A percentile compares a stretch with the other conserved stretches of the same genome.
Conservation (phyloP, 2,888 invertebrate genomes). For the Thera britannica region DNA sequence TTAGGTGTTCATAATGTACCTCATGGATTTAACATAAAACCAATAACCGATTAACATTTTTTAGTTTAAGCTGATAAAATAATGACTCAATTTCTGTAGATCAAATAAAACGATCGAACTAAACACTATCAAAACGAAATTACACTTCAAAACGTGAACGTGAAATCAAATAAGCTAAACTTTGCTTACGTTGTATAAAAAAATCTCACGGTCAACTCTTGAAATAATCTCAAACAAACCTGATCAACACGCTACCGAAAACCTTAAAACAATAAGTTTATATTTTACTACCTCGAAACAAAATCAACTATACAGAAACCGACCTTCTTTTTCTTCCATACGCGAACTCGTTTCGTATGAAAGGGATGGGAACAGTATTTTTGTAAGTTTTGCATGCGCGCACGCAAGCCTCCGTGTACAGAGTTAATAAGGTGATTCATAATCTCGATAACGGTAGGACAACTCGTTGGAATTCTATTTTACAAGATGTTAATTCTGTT, state of each 20-base stretch:
- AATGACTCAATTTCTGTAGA: no score
- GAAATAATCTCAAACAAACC: slow-evolving; percentile 3
- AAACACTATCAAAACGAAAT: no score
- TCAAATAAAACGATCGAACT: no score
- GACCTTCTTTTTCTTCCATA: slow-evolving; percentile 40
- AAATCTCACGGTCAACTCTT: neutral
- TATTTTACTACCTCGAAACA: slow-evolving; percentile 47
- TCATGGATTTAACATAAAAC: no score
- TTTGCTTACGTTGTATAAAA: neutral
- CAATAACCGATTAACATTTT: no score
- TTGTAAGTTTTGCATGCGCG: slow-evolving; percentile 57
- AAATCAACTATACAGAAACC: slow-evolving; percentile 30
- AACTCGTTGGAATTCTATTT: slow-evolving; percentile 47
- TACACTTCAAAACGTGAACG: no score
- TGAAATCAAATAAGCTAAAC: no score
- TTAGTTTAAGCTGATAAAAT: no score
- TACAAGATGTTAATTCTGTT: slow-evolving; percentile 47
- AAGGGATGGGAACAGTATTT: slow-evolving; percentile 43
- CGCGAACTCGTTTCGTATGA: slow-evolving; percentile 31
- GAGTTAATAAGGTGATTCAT: slow-evolving; percentile 66
- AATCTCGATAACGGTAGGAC: slow-evolving; percentile 58
- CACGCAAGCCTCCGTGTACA: slow-evolving; percentile 53
- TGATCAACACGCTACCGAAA: slow-evolving; percentile 37
- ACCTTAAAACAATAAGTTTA: slow-evolving; percentile 47
- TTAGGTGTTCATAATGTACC: no score